These are phyloP conservation scores for Recurvirostra avosetta DNA, from an alignment of 2,113 vertebrate species.

Conservation along the genomic window DNA sequence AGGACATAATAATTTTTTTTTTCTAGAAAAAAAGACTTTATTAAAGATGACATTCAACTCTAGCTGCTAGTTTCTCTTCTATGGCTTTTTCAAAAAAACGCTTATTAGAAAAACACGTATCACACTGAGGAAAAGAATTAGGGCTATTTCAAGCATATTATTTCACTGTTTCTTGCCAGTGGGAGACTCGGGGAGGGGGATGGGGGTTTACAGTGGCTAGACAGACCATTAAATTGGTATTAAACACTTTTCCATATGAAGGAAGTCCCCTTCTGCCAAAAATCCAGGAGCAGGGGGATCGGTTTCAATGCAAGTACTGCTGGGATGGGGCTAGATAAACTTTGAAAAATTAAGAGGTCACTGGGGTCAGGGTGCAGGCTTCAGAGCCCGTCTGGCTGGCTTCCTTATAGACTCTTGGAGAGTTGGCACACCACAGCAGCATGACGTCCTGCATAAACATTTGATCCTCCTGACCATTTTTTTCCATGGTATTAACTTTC, in stretches of 20 bases:
- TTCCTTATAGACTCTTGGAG: slow-evolving; percentile 75
- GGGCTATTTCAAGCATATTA: slow-evolving; percentile 55
- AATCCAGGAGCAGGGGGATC: slow-evolving; percentile 67
- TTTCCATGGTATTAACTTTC: slow-evolving; percentile 74
- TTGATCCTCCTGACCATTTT: slow-evolving; percentile 67
- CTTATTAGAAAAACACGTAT: slow-evolving; percentile 41
- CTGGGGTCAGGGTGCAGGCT: slow-evolving; percentile 75
- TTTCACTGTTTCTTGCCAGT: slow-evolving; percentile 60
- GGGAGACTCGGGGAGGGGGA: background rate
- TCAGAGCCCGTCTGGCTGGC: slow-evolving; percentile 74
- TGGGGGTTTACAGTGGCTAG: slow-evolving; percentile 70
- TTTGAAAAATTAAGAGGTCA: slow-evolving; percentile 75
- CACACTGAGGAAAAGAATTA: slow-evolving; percentile 22
- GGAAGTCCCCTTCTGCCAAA: slow-evolving; percentile 74
- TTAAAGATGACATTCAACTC: background rate
- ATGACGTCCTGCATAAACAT: slow-evolving; percentile 76
- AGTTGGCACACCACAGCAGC: slow-evolving; percentile 62
- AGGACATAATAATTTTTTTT: background rate
- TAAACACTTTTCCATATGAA: slow-evolving; percentile 82
- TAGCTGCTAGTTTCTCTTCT: background rate
- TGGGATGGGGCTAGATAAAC: slow-evolving; percentile 71
- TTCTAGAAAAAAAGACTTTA: background rate
- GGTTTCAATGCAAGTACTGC: slow-evolving; percentile 64
- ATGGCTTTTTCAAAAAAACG: background rate
- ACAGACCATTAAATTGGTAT: slow-evolving; percentile 79